A percentile compares a stretch with the other conserved stretches of the same genome.
These are phyloP conservation scores for Phycodurus eques DNA, from an alignment of 2,113 vertebrate species.

Conservation along the genomic window DNA sequence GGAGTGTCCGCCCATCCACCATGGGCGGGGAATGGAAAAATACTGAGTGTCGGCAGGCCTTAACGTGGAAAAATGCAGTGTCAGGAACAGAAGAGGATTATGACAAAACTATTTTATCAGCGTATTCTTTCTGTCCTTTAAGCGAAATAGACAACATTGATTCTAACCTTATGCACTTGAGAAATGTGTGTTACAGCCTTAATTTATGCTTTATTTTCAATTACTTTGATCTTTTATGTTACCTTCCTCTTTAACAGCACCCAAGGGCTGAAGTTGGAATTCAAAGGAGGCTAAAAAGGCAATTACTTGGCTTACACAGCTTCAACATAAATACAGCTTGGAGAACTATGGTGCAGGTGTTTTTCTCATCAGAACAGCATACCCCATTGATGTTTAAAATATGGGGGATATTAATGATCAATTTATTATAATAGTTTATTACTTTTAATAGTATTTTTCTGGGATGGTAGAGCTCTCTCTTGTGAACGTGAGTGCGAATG, in stretches of 20 bases:
- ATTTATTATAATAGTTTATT: neutral
- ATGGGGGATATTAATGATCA: neutral
- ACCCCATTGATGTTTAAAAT: neutral
- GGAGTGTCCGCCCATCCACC: no score
- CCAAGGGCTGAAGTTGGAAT: constrained; percentile 33
- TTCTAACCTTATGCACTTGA: constrained; percentile 10
- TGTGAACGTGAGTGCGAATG: no score
- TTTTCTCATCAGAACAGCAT: constrained; percentile 43
- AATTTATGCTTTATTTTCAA: constrained; percentile 33
- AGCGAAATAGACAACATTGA: neutral
- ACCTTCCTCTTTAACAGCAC: constrained; percentile 47
- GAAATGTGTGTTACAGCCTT: constrained; percentile 28
- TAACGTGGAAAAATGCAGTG: no score
- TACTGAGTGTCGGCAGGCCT: no score
- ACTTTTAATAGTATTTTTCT: neutral
- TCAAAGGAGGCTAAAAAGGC: constrained; percentile 22
- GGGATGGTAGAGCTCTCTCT: neutral
- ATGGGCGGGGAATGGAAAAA: no score
- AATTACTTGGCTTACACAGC: constrained; percentile 30
- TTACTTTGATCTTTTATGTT: constrained; percentile 56
- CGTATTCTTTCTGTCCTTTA: neutral
- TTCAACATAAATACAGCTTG: constrained; percentile 52
- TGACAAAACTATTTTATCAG: constrained; percentile 1
- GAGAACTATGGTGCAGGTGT: constrained; percentile 52
- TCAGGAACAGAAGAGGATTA: no score